Base-by-base conservation (phyloP, 2,797 vertebrate species). In the Pseudochirops cupreus region DNA sequence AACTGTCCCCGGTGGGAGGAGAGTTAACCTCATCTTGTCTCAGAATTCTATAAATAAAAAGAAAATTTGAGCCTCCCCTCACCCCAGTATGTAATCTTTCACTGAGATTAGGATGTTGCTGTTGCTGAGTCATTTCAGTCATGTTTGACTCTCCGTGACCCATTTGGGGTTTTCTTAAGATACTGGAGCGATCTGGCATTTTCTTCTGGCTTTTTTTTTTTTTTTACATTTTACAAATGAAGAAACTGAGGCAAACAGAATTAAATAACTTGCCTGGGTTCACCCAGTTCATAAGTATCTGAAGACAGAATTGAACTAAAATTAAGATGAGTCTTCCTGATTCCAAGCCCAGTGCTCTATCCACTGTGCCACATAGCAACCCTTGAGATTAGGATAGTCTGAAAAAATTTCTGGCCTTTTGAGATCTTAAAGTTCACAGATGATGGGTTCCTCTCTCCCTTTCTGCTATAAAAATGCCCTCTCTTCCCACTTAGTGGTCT, bases 41-140 rank as follows among this genome's bases (percentile, higher is more conserved):
- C 97, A 94, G 93, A 93, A 91, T 10, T 92, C 2, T 3, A 14
- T 39, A 26, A 95, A 96, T 58, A 93, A 67, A 4, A 92, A 6
- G 24, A 92, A 82, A 12, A 55, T 7, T 0, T 97, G 97, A 98
- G 93, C 97, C 97, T 96, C 0, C 4, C 46, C 13, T 97, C 96
- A 96, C 1, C 5, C 55, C 12, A 94, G 94, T 97, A 96, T 87
- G 91, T 58, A 92, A n/a, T 11, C 95, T 93, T 53, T 56, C 56
- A 39, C 9, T 87, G 74, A 87, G 39, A 87, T 87, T 4, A 3
- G 21, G 39, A 87, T 87, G 39, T 26, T 46, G 31, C 26, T 82
- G 28, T 3, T 31, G 6, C 24, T 29, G 57, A 59, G 28, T 29
- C 58, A 59, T 59, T 31, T 31, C 58, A 59, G 58, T 12, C 26